These are phyloP conservation scores for Molanna angustata DNA, from an alignment of 2,888 invertebrate genomes.

Conservation along the genomic window DNA sequence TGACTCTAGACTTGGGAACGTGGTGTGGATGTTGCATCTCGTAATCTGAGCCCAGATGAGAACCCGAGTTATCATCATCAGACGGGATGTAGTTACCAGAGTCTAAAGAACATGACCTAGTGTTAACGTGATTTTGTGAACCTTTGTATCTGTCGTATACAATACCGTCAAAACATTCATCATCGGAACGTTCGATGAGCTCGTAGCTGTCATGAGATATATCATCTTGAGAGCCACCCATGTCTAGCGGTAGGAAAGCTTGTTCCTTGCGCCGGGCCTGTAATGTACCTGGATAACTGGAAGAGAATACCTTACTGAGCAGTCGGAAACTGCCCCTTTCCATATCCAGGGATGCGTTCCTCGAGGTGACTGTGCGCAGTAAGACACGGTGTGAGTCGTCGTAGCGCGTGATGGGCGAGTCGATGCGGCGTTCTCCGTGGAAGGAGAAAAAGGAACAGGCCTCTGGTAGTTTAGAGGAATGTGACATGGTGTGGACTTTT, in stretches of 20 bases:
- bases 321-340: slow-evolving; percentile 63
- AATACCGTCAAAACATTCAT: slow-evolving; percentile 52
- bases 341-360: slow-evolving; percentile 63
- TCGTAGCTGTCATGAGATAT: slow-evolving; percentile 87
- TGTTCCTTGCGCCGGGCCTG: slow-evolving; percentile 66
- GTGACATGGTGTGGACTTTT: slow-evolving; percentile 43
- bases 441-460: slow-evolving; percentile 45
- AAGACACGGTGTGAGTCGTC: slow-evolving; percentile 61
- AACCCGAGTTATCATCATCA: slow-evolving; percentile 64
- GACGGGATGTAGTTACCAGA: slow-evolving; percentile 76
- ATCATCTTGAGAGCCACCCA: slow-evolving; percentile 78
- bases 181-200: slow-evolving; percentile 73
- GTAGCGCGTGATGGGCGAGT: slow-evolving; percentile 71
- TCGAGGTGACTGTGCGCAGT: slow-evolving; percentile 44
- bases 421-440: slow-evolving; percentile 53
- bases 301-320: slow-evolving; percentile 76
- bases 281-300: slow-evolving; percentile 81
- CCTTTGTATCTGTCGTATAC: slow-evolving; percentile 42
- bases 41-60: slow-evolving; percentile 52
- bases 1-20: slow-evolving; percentile 40
- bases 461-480: slow-evolving; percentile 39
- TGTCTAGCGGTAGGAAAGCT: slow-evolving; percentile 61
- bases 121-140: slow-evolving; percentile 45
- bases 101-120: slow-evolving; percentile 71
- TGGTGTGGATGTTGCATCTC: slow-evolving; percentile 56